Evolutionary conservation across 2,888 invertebrate genomes (phyloP), one percentile per base, ranked within the genome.

Genomic region (Polymixis flavicincta): DNA sequence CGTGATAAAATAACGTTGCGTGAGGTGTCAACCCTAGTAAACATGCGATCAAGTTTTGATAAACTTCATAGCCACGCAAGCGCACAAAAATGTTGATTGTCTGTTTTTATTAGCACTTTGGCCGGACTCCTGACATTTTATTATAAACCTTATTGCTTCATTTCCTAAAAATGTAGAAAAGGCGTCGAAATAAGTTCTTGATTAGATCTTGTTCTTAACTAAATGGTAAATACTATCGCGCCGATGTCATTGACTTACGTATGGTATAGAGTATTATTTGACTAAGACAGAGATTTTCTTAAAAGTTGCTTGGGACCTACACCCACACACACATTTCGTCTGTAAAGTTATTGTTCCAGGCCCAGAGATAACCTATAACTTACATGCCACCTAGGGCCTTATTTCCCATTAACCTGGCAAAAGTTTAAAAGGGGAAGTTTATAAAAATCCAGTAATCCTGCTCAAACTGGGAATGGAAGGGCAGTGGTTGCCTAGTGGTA

Each of bases 61-160:
- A 54, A 45, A 28, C n/a, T 75, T 68, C 19, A 8, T 32, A 48
- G 63, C 48, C 59, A n/a, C 73, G 52, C 50, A 48, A 52, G 45
- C 73, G 45, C 65, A 57, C 74, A 70, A 74, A 64, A 37, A 83
- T 82, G 59, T 83, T 78, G 66, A 74, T 70, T 63, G 45, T 32
- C 19, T 32, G 25, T 50, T 67, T 82, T 83, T 59, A 72, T 54
- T 14, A 57, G 67, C 52, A n/a, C 32, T 66, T 75, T 48, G 25
- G 13, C 52, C 42, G 54, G 17, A 63, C 45, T 59, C 54, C 14
- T 48, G 42, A 63, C n/a, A 72, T 77, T 77, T 73, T 68, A 80
- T 80, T 60, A 25, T 54, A 32, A 5, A 60, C 42, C 9, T 67
- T 28, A 48, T 22, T 28, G 54, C 52, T 54, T 57, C 1, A 63